Conservation (phyloP, 2,797 vertebrate genomes). For the Serranus cabrilla region DNA sequence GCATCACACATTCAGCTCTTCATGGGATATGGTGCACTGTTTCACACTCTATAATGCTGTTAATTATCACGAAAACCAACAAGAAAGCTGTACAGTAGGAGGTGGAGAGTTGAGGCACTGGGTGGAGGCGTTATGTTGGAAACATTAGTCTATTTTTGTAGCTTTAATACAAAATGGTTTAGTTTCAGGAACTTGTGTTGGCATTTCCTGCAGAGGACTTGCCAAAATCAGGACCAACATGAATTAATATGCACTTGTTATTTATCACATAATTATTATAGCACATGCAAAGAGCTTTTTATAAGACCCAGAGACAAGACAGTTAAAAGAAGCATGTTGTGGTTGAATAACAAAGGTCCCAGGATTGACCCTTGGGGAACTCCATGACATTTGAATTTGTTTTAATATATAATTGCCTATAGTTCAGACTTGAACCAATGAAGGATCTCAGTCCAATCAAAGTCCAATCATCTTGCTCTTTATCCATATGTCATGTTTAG, state of each 20-base stretch:
- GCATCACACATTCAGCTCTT: not conserved
- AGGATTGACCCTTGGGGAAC: not conserved
- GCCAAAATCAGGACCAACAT: not conserved
- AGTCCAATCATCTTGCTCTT: not conserved
- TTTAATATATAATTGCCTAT: not conserved
- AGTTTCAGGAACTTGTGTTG: conserved; percentile 1
- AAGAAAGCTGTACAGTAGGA: conserved; percentile 8
- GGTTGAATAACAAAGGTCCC: not conserved
- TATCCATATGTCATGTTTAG: not conserved
- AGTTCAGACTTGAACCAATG: not conserved
- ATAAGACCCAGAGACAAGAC: no score
- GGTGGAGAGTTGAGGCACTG: conserved; percentile 2
- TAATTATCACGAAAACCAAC: not conserved
- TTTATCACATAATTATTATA: no score
- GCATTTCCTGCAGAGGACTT: not conserved
- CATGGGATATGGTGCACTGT: not conserved
- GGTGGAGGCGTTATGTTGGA: not conserved
- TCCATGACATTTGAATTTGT: not conserved
- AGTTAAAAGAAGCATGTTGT: not conserved
- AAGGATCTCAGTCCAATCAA: not conserved
- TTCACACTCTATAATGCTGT: not conserved
- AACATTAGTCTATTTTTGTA: not conserved
- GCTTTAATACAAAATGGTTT: not conserved
- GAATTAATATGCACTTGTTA: not conserved
- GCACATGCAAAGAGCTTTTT: no score